Evolutionary conservation across 1,140 invertebrate genomes (phyloP).

Genomic region (Drosophila bipectinata): DNA sequence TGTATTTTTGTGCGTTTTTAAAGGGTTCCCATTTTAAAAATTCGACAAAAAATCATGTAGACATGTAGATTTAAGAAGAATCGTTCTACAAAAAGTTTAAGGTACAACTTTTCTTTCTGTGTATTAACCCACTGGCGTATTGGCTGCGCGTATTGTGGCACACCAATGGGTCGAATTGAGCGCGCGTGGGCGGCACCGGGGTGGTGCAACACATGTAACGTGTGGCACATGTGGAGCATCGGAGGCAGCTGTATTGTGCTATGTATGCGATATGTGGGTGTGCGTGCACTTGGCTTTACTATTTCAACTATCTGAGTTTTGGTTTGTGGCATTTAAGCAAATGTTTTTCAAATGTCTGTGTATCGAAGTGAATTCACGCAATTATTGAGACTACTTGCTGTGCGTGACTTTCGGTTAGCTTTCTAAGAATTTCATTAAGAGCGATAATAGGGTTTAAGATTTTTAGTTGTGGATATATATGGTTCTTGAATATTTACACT

Average conservation of each 20-base stretch:
- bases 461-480: background rate
- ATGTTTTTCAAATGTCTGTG: slow-evolving; percentile 74
- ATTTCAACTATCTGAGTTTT: slow-evolving; percentile 75
- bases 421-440: slow-evolving; percentile 60
- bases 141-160: slow-evolving; percentile 75
- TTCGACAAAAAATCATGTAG: too few species aligned
- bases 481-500: background rate
- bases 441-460: slow-evolving; percentile 34
- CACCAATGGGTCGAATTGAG: slow-evolving; percentile 36
- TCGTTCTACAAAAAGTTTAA: background rate
- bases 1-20: too few species aligned
- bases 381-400: slow-evolving; percentile 48
- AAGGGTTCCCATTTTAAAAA: too few species aligned
- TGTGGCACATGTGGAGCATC: slow-evolving; percentile 20
- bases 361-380: slow-evolving; percentile 17
- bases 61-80: background rate
- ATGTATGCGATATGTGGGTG: slow-evolving; percentile 4
- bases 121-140: slow-evolving; percentile 59
- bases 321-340: slow-evolving; percentile 81
- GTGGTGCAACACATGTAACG: slow-evolving; percentile 12
- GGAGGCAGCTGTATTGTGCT: slow-evolving; percentile 33
- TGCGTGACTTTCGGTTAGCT: slow-evolving; percentile 70
- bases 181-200: slow-evolving; percentile 3
- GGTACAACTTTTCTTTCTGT: background rate
- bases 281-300: slow-evolving; percentile 54